These are phyloP conservation scores for Alloplasta piceator DNA, from an alignment of 2,888 invertebrate genomes.

Conservation along the genomic window DNA sequence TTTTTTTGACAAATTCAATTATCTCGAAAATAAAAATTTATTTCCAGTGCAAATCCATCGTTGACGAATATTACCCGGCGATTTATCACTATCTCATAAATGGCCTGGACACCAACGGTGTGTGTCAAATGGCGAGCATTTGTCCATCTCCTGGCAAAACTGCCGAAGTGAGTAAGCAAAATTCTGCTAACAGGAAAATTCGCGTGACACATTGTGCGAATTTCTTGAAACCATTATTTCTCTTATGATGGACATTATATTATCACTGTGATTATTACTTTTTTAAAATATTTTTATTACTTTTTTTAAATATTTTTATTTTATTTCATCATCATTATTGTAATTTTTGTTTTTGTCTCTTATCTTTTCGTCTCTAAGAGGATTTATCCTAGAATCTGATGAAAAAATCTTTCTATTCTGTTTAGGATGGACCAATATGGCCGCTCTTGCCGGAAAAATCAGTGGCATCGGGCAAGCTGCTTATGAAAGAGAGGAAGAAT, in stretches of 20 bases:
- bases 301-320: too few species aligned
- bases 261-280: too few species aligned
- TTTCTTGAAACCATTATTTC: too few species aligned
- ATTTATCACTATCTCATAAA: constrained; percentile 89
- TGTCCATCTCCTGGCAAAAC: constrained; percentile 84
- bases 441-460: constrained; percentile 85
- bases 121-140: constrained; percentile 89
- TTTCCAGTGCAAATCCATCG: constrained; percentile 87
- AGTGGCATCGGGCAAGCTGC: constrained; percentile 70
- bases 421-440: constrained; percentile 84
- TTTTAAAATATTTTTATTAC: too few species aligned
- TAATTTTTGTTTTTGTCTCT: too few species aligned
- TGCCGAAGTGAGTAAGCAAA: constrained; percentile 70
- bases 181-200: too few species aligned
- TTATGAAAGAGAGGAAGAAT: constrained; percentile 67
- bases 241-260: too few species aligned
- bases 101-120: constrained; percentile 88
- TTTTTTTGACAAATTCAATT: constrained; percentile 10
- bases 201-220: background rate
- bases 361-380: too few species aligned
- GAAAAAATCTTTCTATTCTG: constrained; percentile 32
- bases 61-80: constrained; percentile 90
- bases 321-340: too few species aligned
- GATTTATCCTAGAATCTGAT: background rate
- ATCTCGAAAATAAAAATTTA: constrained; percentile 14